Base-by-base conservation (phyloP, 1,140 invertebrate genomes). In the Drosophila tani region DNA sequence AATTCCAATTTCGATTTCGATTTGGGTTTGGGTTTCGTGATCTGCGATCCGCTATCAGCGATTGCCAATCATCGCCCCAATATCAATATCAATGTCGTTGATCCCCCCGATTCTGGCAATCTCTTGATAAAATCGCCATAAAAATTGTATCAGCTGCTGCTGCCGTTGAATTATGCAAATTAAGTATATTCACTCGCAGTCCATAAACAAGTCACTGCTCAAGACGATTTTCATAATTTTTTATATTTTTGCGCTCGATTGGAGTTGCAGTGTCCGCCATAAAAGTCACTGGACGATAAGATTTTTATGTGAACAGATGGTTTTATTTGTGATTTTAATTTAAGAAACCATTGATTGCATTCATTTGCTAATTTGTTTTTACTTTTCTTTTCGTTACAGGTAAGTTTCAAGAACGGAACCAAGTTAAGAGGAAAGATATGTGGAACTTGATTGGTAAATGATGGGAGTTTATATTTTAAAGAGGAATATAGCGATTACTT, bases 91-190 rank as follows among this genome's bases (percentile, higher is more conserved):
- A 78, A 78, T 78, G 75, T 70, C 75, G 19, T 78, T 78, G 58
- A 57, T 60, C 62, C 63, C 59, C 58, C 8, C 55, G 73, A 76
- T 81, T 81, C 32, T 55, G 51, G 51, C 50, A 38, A 55, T 38
- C 70, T 81, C 57, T 57, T 81, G 79, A 81, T 81, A 70, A 81
- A 81, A 81, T 73, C 58, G 73, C 43, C 79, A 68, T 82, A 60
- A 81, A 78, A 79, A 79, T 63, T 78, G 65, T 78, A 78, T 77
- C 75, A 78, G 57, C 68, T 49, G 68, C 68, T 49, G 68, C 53
- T 63, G 71, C 69, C 69, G 69, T 50, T 65, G 38, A 75, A 65
- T 57, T 75, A 78, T 78, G 75, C 75, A 78, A 78, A 78, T 78
- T 57, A 17, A 45, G 19, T 17, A 56, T 75, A 55, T 55, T 63